These are phyloP conservation scores for Cephus nigrinus DNA, from an alignment of 2,888 invertebrate genomes.

Conservation along the genomic window DNA sequence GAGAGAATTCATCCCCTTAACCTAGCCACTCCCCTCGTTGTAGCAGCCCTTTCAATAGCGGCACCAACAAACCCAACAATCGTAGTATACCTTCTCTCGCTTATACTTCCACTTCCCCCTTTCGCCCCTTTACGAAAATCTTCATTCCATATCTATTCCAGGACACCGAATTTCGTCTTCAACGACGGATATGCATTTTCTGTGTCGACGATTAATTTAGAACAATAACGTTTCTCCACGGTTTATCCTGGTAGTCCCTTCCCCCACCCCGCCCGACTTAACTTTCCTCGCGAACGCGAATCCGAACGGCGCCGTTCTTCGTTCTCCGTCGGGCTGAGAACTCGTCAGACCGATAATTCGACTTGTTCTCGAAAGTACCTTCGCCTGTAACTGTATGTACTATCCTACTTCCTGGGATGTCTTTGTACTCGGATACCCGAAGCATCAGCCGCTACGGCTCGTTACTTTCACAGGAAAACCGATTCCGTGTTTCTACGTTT, in stretches of 20 bases:
- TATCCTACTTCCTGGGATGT: not conserved
- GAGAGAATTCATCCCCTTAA: not conserved
- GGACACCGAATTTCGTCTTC: not conserved
- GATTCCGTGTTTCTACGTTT: not conserved
- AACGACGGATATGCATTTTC: not conserved
- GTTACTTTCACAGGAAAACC: not conserved
- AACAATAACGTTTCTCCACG: conserved; percentile 27
- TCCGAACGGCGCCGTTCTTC: not conserved
- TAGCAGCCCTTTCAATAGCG: not conserved
- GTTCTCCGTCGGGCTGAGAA: not conserved
- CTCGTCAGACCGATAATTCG: not conserved
- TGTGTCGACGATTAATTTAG: conserved; percentile 27
- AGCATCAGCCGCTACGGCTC: not conserved
- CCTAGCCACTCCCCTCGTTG: not conserved
- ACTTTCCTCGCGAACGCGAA: not conserved
- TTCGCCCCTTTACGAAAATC: not conserved
- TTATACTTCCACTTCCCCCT: not conserved
- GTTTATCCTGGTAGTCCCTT: conserved; percentile 8
- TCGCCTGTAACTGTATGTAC: not conserved
- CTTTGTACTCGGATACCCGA: not conserved
- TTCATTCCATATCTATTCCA: not conserved
- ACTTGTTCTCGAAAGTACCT: not conserved
- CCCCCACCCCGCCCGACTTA: not conserved
- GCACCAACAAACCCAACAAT: not conserved
- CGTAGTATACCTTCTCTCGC: conserved; percentile 25